Evolutionary conservation across 1,140 invertebrate species (phyloP).

Genomic region (Magallana ariakensis): DNA sequence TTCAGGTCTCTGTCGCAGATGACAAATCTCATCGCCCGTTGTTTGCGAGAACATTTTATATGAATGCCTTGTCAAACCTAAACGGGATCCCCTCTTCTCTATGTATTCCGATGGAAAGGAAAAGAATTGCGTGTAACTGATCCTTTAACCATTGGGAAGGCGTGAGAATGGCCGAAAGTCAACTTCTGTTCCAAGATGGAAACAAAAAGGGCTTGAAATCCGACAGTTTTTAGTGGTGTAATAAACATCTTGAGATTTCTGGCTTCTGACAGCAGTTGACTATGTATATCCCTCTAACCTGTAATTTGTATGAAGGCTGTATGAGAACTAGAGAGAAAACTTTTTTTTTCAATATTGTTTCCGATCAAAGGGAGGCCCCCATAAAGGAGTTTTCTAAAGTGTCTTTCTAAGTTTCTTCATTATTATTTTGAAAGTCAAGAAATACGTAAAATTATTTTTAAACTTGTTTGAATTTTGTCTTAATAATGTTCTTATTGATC

Average conservation of each 20-base stretch:
- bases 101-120: background rate
- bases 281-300: slow-evolving; percentile 9
- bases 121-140: slow-evolving; percentile 19
- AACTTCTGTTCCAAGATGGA: slow-evolving; percentile 14
- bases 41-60: background rate
- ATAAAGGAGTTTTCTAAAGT: background rate
- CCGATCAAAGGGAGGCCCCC: background rate
- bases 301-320: slow-evolving; percentile 34
- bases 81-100: background rate
- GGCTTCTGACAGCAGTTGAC: slow-evolving; percentile 6
- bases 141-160: background rate
- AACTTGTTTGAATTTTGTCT: background rate
- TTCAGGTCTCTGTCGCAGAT: background rate
- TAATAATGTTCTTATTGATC: background rate
- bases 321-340: slow-evolving; percentile 4
- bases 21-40: background rate
- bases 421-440: no score
- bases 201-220: slow-evolving; percentile 23
- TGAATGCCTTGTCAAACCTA: background rate
- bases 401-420: background rate
- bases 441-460: background rate
- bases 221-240: slow-evolving; percentile 31
- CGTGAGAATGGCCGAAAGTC: background rate
- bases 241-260: background rate
- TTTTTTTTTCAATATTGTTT: slow-evolving; percentile 33